Conservation (phyloP, 2,113 vertebrate species). For the Ellobius talpinus region DNA sequence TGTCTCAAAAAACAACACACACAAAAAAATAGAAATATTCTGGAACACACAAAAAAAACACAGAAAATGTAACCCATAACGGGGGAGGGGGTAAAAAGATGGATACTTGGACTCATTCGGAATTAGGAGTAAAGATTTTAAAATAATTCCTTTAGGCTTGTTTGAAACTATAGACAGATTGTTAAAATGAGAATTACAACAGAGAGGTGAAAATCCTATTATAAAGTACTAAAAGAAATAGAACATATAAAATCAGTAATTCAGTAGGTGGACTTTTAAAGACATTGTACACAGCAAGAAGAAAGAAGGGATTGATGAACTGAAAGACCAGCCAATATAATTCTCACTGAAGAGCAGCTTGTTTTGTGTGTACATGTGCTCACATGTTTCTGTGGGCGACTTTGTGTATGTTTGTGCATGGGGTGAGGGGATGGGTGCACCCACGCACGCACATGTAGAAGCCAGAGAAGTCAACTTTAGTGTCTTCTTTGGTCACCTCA, state of each 20-base stretch:
- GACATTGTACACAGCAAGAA: not conserved
- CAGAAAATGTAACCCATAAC: not conserved
- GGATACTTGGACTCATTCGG: not conserved
- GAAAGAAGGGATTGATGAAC: not conserved
- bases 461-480: not conserved
- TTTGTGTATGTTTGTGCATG: too few relatives aligned
- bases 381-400: not conserved
- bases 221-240: not conserved
- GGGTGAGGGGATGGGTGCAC: rapidly evolving
- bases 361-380: not conserved
- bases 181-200: not conserved
- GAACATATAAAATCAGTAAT: not conserved
- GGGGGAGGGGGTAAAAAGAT: not conserved
- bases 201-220: slow-evolving; percentile 17
- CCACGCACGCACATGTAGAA: too few relatives aligned
- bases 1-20: not conserved
- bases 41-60: not conserved
- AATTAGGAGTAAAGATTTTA: not conserved
- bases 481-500: not conserved
- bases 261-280: not conserved
- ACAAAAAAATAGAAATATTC: not conserved
- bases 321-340: not conserved
- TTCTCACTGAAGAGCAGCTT: not conserved
- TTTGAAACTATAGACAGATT: not conserved
- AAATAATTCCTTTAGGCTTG: slow-evolving; percentile 16